Conservation (phyloP, 2,113 vertebrate genomes). For the Arizona elegans region DNA sequence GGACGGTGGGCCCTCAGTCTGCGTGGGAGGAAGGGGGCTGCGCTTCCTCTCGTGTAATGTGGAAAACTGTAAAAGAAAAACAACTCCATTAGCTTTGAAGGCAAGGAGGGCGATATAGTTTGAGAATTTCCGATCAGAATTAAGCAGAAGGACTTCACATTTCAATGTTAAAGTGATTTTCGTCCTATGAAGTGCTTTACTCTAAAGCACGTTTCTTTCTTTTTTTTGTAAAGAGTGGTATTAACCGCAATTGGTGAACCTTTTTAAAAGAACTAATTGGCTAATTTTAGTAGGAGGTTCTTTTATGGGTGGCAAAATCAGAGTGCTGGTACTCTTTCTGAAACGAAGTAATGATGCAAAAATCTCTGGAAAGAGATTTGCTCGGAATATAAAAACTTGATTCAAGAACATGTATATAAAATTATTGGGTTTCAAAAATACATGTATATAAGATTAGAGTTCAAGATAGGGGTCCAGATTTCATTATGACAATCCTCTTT, state of each 20-base stretch:
- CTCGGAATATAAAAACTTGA: background rate
- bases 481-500: background rate
- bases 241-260: background rate
- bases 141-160: background rate
- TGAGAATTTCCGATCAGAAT: background rate
- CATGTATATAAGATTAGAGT: background rate
- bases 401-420: background rate
- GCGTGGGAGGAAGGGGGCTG: background rate
- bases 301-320: background rate
- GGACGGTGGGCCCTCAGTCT: background rate
- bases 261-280: background rate
- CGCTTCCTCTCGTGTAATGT: background rate
- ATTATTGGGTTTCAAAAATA: background rate
- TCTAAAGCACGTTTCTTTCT: background rate
- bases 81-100: background rate
- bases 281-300: background rate
- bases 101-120: background rate
- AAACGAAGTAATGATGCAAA: background rate
- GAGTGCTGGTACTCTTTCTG: background rate
- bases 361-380: background rate
- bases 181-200: background rate
- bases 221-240: background rate
- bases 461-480: background rate
- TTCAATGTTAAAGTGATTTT: background rate
- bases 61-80: background rate